Base-by-base conservation (phyloP, 2,113 vertebrate genomes). In the Tapirus terrestris region DNA sequence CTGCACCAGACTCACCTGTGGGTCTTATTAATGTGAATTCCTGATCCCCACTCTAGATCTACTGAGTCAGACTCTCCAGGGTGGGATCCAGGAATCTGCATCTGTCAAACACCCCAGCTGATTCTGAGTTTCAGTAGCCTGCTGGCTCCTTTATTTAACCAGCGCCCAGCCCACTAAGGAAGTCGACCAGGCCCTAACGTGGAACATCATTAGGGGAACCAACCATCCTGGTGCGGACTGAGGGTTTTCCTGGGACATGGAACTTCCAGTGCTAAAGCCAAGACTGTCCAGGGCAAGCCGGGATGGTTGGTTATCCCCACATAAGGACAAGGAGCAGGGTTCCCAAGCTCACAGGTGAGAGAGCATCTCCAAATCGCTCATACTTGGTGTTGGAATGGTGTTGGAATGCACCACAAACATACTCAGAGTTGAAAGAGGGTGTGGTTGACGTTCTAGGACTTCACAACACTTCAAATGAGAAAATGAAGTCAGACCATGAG, bases 391-490 rank as follows among this genome's bases (percentile, higher is more conserved):
- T 31, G 73, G 39, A 60, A 86, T 9, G 79, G 87, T 29, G 27
- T 1, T 39, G 93, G 53, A 79, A 89, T 5, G n/a, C 5, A 13
- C 86, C 82, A 6, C 16, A 31, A 27, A 81, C 8, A 31, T 17
- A 27, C 88, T 95, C 76, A 79, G 17, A 45, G 82, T 17, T 17
- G 31, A 10, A 45, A 7, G 43, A 53, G 76, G 81, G 91, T 3
- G 65, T 80, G 96, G 53, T 65, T 27, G 63, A 18, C 45, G 48
- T 20, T 31, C 68, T 73, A 67, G 81, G 81, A 88, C 96, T 96
- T 91, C 96, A 36, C 95, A 96, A 95, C 65, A 31, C 61, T 96
- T 60, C 76, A 25, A 21, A 83, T 43, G 56, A 94, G 84, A 75
- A 95, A 83, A 65, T 61, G 75, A 92, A 94, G 53, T 82, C 76